These are phyloP conservation scores for Agriopis leucophaearia DNA, from an alignment of 2,888 invertebrate genomes.

Conservation along the genomic window DNA sequence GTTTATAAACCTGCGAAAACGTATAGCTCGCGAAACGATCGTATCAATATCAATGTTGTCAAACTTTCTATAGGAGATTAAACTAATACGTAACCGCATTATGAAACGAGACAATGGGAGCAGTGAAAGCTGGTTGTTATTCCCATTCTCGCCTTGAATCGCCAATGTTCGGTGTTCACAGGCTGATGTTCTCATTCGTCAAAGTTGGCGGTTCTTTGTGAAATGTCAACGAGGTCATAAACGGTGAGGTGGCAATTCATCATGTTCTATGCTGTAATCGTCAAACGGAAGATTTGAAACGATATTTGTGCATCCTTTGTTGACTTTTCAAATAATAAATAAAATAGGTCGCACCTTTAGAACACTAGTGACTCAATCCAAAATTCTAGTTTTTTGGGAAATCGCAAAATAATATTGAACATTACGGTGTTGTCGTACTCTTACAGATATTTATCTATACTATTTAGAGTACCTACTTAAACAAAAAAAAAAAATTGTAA, in stretches of 20 bases:
- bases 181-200: constrained; percentile 35
- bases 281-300: constrained; percentile 9
- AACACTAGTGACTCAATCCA: too few relatives aligned
- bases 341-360: too few relatives aligned
- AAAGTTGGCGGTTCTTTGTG: constrained; percentile 35
- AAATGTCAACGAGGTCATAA: constrained; percentile 29
- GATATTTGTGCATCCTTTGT: not conserved
- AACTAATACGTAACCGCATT: constrained; percentile 65
- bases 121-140: constrained; percentile 66
- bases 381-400: too few relatives aligned
- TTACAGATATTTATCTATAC: too few relatives aligned
- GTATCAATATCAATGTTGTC: constrained; percentile 54
- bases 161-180: constrained; percentile 32
- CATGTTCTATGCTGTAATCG: constrained; percentile 12
- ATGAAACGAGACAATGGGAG: constrained; percentile 71
- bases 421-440: too few relatives aligned
- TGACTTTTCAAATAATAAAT: not conserved
- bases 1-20: not conserved
- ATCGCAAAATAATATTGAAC: too few relatives aligned
- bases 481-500: too few relatives aligned
- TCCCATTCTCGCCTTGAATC: constrained; percentile 53
- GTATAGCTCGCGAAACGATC: constrained; percentile 9
- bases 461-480: too few relatives aligned
- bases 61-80: constrained; percentile 74
- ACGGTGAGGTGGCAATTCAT: constrained; percentile 21